phyloP scores from a whole-genome alignment of 2,113 vertebrate genomes.

The Callipepla squamata region DNA sequence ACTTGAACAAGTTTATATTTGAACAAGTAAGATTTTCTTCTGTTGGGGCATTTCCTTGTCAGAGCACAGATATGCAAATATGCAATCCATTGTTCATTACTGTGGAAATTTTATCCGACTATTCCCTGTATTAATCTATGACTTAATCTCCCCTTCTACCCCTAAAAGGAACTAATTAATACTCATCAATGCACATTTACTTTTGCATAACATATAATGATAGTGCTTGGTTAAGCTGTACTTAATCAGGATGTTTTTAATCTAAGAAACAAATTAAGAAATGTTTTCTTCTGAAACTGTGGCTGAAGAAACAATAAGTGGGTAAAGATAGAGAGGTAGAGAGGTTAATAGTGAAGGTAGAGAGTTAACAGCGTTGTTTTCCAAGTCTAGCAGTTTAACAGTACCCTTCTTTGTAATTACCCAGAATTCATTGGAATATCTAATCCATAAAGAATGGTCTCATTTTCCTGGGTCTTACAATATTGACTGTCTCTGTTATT shows the following conservation, averaged over 20 bases:
- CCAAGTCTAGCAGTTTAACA: background rate
- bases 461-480: background rate
- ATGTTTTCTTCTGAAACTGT: background rate
- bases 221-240: background rate
- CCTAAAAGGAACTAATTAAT: background rate
- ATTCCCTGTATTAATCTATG: background rate
- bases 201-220: background rate
- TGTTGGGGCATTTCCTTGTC: background rate
- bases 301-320: background rate
- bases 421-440: background rate
- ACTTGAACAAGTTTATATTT: background rate
- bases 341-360: background rate
- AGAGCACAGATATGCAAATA: background rate
- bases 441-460: background rate
- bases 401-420: background rate
- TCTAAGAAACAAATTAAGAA: background rate
- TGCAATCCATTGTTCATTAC: background rate
- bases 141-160: background rate
- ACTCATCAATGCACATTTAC: background rate
- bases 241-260: background rate
- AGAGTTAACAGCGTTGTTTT: background rate
- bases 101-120: background rate
- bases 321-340: background rate
- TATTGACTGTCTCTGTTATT: background rate
- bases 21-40: background rate